Conservation (phyloP, 2,888 invertebrate genomes). For the Criorhina ranunculi region DNA sequence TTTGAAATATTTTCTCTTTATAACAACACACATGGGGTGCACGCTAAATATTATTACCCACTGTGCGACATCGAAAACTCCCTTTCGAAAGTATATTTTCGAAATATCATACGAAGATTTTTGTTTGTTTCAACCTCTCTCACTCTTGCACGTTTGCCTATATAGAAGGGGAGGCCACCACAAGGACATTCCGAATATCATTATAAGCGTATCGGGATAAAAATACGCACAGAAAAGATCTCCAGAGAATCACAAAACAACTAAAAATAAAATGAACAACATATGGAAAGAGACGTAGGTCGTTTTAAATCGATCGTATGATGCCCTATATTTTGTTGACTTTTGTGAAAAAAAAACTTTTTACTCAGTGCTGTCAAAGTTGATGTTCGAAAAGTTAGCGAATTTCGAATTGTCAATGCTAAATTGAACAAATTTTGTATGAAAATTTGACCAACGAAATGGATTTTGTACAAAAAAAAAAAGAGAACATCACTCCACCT, state of each 20-base stretch:
- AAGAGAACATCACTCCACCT: no score
- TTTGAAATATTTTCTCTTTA: slow-evolving; percentile 42
- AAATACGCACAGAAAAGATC: slow-evolving; percentile 58
- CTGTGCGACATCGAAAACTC: slow-evolving; percentile 55
- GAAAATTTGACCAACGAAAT: no score
- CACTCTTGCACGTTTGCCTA: slow-evolving; percentile 27
- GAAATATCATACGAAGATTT: slow-evolving; percentile 30
- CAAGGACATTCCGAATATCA: slow-evolving; percentile 73
- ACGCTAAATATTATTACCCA: no score
- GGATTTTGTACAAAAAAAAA: slow-evolving; percentile 31
- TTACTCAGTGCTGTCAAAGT: no score
- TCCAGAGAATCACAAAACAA: slow-evolving; percentile 57
- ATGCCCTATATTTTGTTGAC: no score
- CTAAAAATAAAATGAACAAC: slow-evolving; percentile 27
- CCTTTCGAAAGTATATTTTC: slow-evolving; percentile 38
- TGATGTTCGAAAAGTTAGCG: no score
- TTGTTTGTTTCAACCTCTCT: slow-evolving; percentile 21
- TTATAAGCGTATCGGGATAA: slow-evolving; percentile 65
- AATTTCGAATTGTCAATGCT: no score
- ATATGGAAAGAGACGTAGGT: no score
- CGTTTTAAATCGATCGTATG: no score
- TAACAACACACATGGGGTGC: slow-evolving; percentile 54
- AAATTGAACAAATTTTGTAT: no score
- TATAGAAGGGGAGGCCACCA: slow-evolving; percentile 71
- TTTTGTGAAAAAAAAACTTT: no score